Evolutionary conservation across 2,797 vertebrate species (phyloP).

Genomic region (Silurus aristotelis): DNA sequence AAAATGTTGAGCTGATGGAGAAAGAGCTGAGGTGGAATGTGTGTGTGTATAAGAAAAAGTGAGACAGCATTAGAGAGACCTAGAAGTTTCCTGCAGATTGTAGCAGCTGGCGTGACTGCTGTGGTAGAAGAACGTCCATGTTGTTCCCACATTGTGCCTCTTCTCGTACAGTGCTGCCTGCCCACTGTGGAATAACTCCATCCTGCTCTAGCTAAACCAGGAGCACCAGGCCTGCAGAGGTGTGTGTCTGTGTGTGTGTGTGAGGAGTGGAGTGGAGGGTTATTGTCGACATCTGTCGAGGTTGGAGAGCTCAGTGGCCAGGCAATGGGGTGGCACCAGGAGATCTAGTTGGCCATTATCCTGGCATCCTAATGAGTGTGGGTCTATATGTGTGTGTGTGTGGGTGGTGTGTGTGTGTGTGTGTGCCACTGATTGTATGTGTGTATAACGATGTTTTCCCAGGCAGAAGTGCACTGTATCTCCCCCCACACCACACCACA

Average conservation of each 20-base stretch:
- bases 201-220: slow-evolving; percentile 33
- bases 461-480: slow-evolving; percentile 87
- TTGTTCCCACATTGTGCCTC: slow-evolving; percentile 26
- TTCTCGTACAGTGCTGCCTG: slow-evolving; percentile 15
- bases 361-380: slow-evolving; percentile 92
- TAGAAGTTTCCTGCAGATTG: slow-evolving; percentile 25
- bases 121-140: background rate
- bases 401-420: slow-evolving; percentile 30
- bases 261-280: slow-evolving; percentile 77
- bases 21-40: background rate
- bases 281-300: slow-evolving; percentile 97
- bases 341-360: slow-evolving; percentile 98
- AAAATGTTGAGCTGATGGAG: background rate
- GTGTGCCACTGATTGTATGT: background rate
- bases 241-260: slow-evolving; percentile 70
- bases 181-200: slow-evolving; percentile 23
- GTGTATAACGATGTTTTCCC: slow-evolving; percentile 80
- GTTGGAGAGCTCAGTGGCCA: slow-evolving; percentile 97
- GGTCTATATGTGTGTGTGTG: slow-evolving; percentile 28
- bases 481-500: slow-evolving; percentile 50
- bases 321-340: slow-evolving; percentile 98
- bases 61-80: slow-evolving; percentile 33
- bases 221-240: slow-evolving; percentile 32
- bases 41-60: background rate
- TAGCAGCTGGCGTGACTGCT: slow-evolving; percentile 43